Base-by-base conservation (phyloP, 2,888 invertebrate species). In the Onthophagus sagittarius region DNA sequence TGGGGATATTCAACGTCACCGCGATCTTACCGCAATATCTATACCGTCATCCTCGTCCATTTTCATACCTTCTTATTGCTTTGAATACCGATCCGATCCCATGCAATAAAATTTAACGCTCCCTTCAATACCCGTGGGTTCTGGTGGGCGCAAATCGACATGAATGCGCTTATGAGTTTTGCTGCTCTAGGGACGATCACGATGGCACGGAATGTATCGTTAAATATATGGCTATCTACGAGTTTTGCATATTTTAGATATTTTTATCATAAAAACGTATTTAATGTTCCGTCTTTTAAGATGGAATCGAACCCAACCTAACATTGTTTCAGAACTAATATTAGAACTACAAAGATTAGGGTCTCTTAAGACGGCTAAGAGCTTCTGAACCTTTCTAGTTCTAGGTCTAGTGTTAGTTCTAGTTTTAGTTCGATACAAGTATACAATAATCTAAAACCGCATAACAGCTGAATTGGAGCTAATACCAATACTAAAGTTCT, bases 221-320 rank as follows among this genome's bases (percentile, higher is more conserved):
- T 75, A 75, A 74, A 11, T 72, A 75, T 75, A 75, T 72, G 72
- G 71, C 71, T 63, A 72, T 75, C 72, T 72, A 9, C 39, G 39
- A 53, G 7, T 9, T 53, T 53, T 53, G 39, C 39, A 53, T 53
- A 1, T 53, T 53, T 53, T 53, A 53, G 11, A 53, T 53, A 53
- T 53, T 53, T 53, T 53, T 23, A 23, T 23, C n/a, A n/a, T n/a
- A n/a, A n/a, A n/a, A n/a, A n/a, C n/a, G n/a, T n/a, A n/a, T n/a
- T n/a, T n/a, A n/a, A n/a, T n/a, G n/a, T n/a, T n/a, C n/a, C n/a
- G n/a, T n/a, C n/a, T n/a, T n/a, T n/a, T n/a, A n/a, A n/a, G n/a
- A n/a, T n/a, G n/a, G n/a, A n/a, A n/a, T n/a, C n/a, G n/a, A n/a
- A n/a, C n/a, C n/a, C n/a, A n/a, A n/a, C n/a, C n/a, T n/a, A n/a